Evolutionary conservation across 2,113 vertebrate genomes (phyloP).

Genomic region (Barnardius zonarius): DNA sequence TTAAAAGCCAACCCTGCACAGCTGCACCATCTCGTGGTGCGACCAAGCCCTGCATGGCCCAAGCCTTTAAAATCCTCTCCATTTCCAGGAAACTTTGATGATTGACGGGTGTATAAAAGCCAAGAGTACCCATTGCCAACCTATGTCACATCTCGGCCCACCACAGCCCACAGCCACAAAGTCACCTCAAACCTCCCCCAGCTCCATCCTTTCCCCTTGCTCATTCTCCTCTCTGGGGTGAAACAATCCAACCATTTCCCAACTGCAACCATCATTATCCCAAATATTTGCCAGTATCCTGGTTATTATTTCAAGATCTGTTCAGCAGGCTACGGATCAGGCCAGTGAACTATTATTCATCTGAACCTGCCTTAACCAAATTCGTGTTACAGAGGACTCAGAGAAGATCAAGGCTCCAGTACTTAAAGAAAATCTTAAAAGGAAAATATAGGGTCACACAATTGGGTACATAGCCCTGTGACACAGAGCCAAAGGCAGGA

Average conservation of each 20-base stretch:
- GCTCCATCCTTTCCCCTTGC: not conserved
- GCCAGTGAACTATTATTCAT: not conserved
- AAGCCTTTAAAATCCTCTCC: not conserved
- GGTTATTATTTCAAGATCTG: not conserved
- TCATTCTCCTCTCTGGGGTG: not conserved
- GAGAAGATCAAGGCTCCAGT: not conserved
- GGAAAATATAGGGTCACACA: not conserved
- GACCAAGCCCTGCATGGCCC: not conserved
- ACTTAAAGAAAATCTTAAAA: not conserved
- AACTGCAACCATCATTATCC: not conserved
- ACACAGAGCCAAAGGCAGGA: not conserved
- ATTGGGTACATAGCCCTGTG: fast-evolving
- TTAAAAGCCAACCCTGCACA: not conserved
- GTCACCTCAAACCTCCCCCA: not conserved
- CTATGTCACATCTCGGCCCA: not conserved
- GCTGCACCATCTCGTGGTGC: slow-evolving; percentile 58
- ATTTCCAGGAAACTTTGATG: fast-evolving
- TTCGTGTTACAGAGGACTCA: no score
- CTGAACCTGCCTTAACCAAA: not conserved
- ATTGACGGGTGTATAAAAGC: fast-evolving
- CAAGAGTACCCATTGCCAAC: not conserved
- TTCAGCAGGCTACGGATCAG: not conserved
- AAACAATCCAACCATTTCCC: not conserved
- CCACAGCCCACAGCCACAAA: fast-evolving
- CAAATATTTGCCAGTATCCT: not conserved